Conservation (phyloP, 2,113 vertebrate species). For the Podilymbus podiceps region DNA sequence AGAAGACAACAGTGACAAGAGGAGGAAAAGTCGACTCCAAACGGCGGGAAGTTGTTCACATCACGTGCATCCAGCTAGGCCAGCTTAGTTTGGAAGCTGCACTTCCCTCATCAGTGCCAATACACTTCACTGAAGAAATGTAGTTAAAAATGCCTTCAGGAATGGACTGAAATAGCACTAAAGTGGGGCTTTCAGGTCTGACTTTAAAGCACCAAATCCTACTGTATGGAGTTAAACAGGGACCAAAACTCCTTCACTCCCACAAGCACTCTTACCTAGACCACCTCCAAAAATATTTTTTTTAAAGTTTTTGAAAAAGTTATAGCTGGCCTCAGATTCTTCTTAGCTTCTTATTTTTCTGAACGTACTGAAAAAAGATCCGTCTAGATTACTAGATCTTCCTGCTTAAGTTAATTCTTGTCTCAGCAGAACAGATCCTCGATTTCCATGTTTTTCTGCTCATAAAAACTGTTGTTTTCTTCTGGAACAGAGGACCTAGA, state of each 20-base stretch:
- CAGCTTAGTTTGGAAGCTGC: background rate
- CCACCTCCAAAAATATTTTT: background rate
- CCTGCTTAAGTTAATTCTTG: background rate
- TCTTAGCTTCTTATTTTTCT: background rate
- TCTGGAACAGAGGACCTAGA: background rate
- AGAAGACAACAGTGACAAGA: background rate
- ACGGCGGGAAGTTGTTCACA: background rate
- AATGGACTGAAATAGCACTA: background rate
- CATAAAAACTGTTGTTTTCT: background rate
- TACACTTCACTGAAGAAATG: background rate
- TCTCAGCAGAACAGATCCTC: background rate
- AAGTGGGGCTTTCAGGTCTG: background rate
- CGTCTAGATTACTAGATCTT: background rate
- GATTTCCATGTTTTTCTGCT: background rate
- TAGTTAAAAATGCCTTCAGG: background rate
- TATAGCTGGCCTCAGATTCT: background rate
- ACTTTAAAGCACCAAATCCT: background rate
- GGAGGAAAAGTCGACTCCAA: background rate
- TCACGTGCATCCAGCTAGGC: accelerated
- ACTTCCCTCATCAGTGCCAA: background rate
- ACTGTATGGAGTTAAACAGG: background rate
- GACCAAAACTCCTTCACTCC: background rate
- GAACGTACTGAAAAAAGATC: background rate
- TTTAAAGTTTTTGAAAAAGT: background rate
- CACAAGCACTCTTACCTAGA: background rate